Conservation (phyloP, 2,113 vertebrate species). For the Gambusia affinis region DNA sequence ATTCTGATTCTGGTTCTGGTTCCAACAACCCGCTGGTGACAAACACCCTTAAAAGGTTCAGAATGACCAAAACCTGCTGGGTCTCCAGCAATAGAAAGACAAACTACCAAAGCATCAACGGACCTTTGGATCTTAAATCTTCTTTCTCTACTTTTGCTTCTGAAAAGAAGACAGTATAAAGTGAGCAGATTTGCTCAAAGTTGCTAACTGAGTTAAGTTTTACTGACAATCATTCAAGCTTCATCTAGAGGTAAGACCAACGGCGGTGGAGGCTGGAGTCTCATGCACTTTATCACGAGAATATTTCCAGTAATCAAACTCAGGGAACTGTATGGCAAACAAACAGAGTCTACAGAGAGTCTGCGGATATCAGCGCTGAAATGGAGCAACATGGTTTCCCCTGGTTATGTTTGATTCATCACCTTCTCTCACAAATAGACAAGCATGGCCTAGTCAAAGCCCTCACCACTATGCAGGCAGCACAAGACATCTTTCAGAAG, state of each 20-base stretch:
- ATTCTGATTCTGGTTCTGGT: background rate
- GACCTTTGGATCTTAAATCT: background rate
- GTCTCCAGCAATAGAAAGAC: background rate
- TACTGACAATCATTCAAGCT: background rate
- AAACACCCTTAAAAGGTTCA: background rate
- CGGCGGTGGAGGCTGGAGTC: background rate
- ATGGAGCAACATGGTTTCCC: too few species aligned
- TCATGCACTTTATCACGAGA: background rate
- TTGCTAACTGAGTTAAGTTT: background rate
- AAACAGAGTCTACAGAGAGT: too few species aligned
- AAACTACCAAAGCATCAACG: background rate
- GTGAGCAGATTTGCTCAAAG: background rate
- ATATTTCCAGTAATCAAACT: too few species aligned
- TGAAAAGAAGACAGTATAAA: background rate
- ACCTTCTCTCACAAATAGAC: too few species aligned
- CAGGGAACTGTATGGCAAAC: too few species aligned
- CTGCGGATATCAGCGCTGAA: too few species aligned
- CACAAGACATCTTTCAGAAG: too few species aligned
- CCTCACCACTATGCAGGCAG: too few species aligned
- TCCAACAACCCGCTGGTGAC: background rate
- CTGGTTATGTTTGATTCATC: too few species aligned
- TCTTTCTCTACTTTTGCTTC: background rate
- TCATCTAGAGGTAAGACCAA: background rate
- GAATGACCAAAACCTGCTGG: background rate
- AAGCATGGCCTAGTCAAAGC: too few species aligned